Conservation (phyloP, 2,797 vertebrate species). For the Leptodactylus fallax region DNA sequence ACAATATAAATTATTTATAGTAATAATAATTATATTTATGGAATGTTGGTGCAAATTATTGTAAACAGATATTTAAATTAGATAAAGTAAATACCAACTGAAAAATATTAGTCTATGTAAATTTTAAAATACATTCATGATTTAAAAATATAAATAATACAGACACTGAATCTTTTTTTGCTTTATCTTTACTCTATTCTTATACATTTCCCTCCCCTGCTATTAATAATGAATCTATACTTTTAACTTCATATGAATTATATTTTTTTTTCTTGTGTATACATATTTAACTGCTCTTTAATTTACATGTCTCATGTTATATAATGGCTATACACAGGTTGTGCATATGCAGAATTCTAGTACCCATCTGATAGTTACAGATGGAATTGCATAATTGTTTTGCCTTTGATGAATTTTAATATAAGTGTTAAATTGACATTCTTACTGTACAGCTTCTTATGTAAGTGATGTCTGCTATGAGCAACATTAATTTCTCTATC, state of each 20-base stretch:
- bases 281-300: background rate
- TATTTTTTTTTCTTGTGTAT: background rate
- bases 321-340: background rate
- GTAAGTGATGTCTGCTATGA: background rate
- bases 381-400: background rate
- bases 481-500: background rate
- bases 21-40: background rate
- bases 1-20: background rate
- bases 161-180: background rate
- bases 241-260: no score
- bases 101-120: no score
- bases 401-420: background rate
- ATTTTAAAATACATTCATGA: background rate
- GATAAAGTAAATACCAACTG: background rate
- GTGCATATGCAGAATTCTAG: background rate
- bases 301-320: background rate
- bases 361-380: background rate
- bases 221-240: background rate
- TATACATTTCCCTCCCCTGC: background rate
- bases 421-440: background rate
- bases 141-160: conserved; percentile 22
- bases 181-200: background rate
- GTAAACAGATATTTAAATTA: background rate
- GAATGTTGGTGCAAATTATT: background rate
- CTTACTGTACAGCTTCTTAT: background rate